Conservation (phyloP, 1,140 invertebrate genomes). For the Drosophila equinoxialis region DNA sequence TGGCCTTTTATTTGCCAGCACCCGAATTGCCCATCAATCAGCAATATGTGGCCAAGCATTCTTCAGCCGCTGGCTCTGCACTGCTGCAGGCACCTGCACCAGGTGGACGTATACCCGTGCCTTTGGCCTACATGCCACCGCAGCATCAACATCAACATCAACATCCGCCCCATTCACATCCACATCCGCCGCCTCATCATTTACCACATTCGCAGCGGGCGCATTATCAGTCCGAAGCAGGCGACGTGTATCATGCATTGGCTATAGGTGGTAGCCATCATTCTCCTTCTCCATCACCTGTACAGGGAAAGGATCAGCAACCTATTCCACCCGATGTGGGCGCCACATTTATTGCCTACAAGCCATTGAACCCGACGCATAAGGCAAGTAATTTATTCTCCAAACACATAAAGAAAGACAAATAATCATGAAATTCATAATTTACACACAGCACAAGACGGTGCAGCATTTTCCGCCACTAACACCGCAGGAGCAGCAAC, state of each 20-base stretch:
- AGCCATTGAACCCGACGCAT: slow-evolving; percentile 65
- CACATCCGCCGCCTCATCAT: slow-evolving; percentile 28
- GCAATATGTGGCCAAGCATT: slow-evolving; percentile 75
- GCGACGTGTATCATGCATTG: slow-evolving; percentile 65
- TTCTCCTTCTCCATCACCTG: slow-evolving; percentile 50
- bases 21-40: slow-evolving; percentile 83
- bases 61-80: slow-evolving; percentile 47
- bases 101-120: slow-evolving; percentile 61
- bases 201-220: slow-evolving; percentile 31
- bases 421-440: slow-evolving; percentile 72
- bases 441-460: slow-evolving; percentile 75
- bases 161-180: slow-evolving; percentile 11
- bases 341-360: slow-evolving; percentile 74
- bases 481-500: slow-evolving; percentile 36
- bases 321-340: slow-evolving; percentile 34
- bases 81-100: slow-evolving; percentile 41
- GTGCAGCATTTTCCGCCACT: slow-evolving; percentile 78
- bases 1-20: slow-evolving; percentile 90
- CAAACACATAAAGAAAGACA: slow-evolving; percentile 59
- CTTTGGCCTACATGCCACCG: slow-evolving; percentile 72
- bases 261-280: slow-evolving; percentile 40
- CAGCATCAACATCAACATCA: slow-evolving; percentile 30
- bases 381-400: slow-evolving; percentile 63
- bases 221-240: slow-evolving; percentile 71
- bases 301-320: slow-evolving; percentile 52